Conservation (phyloP, 2,888 invertebrate genomes). For the Papilio gigon region DNA sequence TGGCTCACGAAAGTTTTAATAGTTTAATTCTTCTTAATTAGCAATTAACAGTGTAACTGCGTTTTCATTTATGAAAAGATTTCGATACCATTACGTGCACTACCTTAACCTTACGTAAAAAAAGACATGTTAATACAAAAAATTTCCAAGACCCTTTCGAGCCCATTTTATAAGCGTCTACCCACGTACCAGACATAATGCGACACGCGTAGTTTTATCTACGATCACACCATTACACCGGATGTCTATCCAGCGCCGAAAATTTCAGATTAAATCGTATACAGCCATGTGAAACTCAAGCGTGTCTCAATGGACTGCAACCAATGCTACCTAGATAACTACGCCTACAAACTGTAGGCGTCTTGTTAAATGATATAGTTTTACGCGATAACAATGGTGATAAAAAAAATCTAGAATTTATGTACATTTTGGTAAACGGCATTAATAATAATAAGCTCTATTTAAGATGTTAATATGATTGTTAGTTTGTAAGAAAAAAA, state of each 20-base stretch:
- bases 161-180: slow-evolving; percentile 46
- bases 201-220: slow-evolving; percentile 73
- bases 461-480: neutral
- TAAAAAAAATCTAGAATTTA: too few relatives aligned
- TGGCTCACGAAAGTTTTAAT: too few relatives aligned
- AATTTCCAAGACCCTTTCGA: slow-evolving; percentile 35
- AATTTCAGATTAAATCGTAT: slow-evolving; percentile 53
- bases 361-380: slow-evolving; percentile 8
- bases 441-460: too few relatives aligned
- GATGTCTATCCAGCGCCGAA: slow-evolving; percentile 75
- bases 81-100: neutral
- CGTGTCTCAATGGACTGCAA: slow-evolving; percentile 34
- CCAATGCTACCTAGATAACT: slow-evolving; percentile 8
- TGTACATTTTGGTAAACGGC: too few relatives aligned
- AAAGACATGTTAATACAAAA: slow-evolving; percentile 3
- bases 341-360: slow-evolving; percentile 32
- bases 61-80: neutral
- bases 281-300: slow-evolving; percentile 45
- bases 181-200: slow-evolving; percentile 70
- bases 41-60: neutral
- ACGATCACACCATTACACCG: slow-evolving; percentile 67
- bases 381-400: neutral
- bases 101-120: neutral
- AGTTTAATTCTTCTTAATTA: too few relatives aligned
- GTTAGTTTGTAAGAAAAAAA: neutral